Percentiles rank a stretch among this genome's conserved stretches.
These are phyloP conservation scores for Scaptomyza graminum DNA, from an alignment of 1,140 invertebrate species.

Conservation along the genomic window DNA sequence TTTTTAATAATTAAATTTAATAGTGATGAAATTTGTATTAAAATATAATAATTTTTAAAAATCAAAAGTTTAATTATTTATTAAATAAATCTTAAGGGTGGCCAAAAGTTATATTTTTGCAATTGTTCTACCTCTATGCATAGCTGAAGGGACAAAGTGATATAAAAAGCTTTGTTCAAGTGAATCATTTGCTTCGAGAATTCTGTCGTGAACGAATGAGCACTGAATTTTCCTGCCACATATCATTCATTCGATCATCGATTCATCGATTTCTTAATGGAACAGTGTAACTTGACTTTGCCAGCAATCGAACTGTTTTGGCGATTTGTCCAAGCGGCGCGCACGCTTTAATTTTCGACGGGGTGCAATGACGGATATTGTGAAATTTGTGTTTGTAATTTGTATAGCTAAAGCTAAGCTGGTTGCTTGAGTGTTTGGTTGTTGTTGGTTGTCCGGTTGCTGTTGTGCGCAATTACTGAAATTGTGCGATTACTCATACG, in stretches of 20 bases:
- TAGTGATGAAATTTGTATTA: too few relatives aligned
- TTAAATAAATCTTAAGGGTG: too few relatives aligned
- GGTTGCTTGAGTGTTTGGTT: slow-evolving; percentile 25
- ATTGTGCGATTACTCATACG: slow-evolving; percentile 79
- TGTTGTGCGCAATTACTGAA: slow-evolving; percentile 75
- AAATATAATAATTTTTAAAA: too few relatives aligned
- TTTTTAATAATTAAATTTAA: too few relatives aligned
- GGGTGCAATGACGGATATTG: slow-evolving; percentile 80
- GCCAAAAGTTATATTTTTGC: too few relatives aligned
- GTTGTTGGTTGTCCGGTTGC: slow-evolving; percentile 38
- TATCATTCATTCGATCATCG: slow-evolving; percentile 38
- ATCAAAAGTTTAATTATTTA: too few relatives aligned
- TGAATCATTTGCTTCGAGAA: neutral
- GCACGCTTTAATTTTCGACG: slow-evolving; percentile 70
- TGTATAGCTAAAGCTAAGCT: slow-evolving; percentile 51
- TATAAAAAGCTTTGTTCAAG: too few relatives aligned
- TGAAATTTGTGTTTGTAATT: slow-evolving; percentile 77
- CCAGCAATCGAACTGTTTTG: slow-evolving; percentile 22
- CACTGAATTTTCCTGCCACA: slow-evolving; percentile 1
- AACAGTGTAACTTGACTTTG: too few relatives aligned
- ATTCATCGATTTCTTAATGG: slow-evolving; percentile 26
- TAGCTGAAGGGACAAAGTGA: too few relatives aligned
- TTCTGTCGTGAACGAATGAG: slow-evolving; percentile 30
- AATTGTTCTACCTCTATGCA: too few relatives aligned
- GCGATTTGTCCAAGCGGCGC: slow-evolving; percentile 68